Conservation (phyloP, 2,113 vertebrate genomes). For the Coreoperca whiteheadi region DNA sequence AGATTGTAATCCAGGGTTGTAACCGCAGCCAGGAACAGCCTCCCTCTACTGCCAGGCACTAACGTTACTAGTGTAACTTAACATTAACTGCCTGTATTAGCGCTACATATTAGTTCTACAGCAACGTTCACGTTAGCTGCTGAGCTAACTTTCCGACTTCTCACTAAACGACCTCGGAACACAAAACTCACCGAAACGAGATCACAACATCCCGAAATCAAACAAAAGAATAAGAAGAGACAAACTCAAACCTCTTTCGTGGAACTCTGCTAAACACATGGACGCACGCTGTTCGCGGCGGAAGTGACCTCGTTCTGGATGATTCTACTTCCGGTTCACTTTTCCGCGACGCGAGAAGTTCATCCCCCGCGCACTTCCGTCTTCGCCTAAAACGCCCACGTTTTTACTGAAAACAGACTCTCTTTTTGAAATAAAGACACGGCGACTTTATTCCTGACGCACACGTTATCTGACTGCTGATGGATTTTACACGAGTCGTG, state of each 20-base stretch:
- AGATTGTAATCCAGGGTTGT: too few species aligned
- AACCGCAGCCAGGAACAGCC: not conserved
- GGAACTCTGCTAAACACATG: not conserved
- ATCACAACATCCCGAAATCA: fast-evolving
- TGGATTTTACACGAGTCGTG: not conserved
- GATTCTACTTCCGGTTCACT: slow-evolving; percentile 56
- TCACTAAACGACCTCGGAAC: not conserved
- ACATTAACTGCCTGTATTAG: not conserved
- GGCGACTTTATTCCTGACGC: not conserved
- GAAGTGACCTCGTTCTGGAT: not conserved
- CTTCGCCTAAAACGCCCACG: not conserved
- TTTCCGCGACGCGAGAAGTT: not conserved
- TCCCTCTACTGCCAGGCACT: not conserved
- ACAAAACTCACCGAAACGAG: not conserved
- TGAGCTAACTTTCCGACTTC: not conserved
- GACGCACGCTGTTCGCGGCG: not conserved
- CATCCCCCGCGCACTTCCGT: not conserved
- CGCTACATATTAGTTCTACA: not conserved
- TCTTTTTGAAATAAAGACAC: too few species aligned
- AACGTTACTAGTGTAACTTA: not conserved
- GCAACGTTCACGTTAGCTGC: not conserved
- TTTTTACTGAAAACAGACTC: too few species aligned
- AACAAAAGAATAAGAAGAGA: not conserved
- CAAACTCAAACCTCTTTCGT: slow-evolving; percentile 37
- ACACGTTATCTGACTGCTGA: too few species aligned